A percentile compares a stretch with the other conserved stretches of the same genome.
Conservation (phyloP, 2,797 vertebrate species). For the Antennarius maculatus region DNA sequence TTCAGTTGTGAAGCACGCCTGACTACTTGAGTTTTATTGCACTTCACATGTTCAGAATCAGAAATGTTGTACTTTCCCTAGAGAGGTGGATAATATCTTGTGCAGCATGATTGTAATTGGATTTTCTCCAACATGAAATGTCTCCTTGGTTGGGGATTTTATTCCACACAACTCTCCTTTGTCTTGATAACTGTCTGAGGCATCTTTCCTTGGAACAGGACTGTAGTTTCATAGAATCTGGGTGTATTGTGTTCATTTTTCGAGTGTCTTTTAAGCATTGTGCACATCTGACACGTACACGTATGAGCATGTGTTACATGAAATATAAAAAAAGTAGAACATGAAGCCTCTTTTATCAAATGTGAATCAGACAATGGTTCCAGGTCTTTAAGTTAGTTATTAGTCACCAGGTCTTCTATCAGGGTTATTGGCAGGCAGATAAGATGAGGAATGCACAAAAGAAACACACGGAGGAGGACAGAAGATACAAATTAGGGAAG, state of each 20-base stretch:
- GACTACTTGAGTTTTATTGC: not conserved
- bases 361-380: slow-evolving; percentile 48
- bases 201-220: slow-evolving; percentile 19
- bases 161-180: slow-evolving; percentile 17
- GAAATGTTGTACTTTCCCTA: slow-evolving; percentile 24
- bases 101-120: slow-evolving; percentile 32
- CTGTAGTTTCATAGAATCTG: not conserved
- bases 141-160: slow-evolving; percentile 42
- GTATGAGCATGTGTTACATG: slow-evolving; percentile 9
- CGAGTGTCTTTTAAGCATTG: not conserved
- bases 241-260: not conserved
- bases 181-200: slow-evolving; percentile 15
- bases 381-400: slow-evolving; percentile 53
- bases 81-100: slow-evolving; percentile 21
- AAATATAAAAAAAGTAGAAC: slow-evolving; percentile 1
- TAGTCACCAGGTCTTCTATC: slow-evolving; percentile 40
- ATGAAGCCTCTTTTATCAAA: slow-evolving; percentile 16
- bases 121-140: slow-evolving; percentile 41
- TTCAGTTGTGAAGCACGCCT: not conserved
- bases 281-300: not conserved
- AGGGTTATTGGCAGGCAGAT: slow-evolving; percentile 39
- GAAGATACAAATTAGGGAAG: slow-evolving; percentile 38
- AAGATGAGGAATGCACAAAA: slow-evolving; percentile 12
- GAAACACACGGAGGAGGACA: slow-evolving; percentile 16
- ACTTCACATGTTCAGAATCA: slow-evolving; percentile 7